These are phyloP conservation scores for Oreohelix idahoensis DNA, from an alignment of 1,140 invertebrate genomes.

Conservation along the genomic window DNA sequence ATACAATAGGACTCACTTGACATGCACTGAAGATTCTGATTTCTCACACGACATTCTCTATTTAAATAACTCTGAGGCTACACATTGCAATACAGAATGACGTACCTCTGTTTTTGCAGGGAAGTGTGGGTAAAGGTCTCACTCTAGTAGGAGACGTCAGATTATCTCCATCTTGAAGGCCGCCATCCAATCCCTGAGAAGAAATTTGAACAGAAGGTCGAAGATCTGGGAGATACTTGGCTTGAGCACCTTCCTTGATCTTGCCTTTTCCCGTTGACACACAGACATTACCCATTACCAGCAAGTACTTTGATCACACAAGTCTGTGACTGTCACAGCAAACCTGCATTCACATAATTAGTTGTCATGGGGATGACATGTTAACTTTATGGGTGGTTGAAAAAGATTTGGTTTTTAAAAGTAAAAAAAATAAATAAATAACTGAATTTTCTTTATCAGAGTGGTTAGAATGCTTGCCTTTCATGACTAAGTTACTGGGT, in stretches of 20 bases:
- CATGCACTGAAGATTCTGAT: too few species aligned
- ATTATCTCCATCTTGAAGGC: neutral
- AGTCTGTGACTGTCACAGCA: neutral
- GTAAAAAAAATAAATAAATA: too few species aligned
- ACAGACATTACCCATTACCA: neutral
- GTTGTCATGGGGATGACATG: too few species aligned
- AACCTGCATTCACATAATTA: conserved; percentile 7
- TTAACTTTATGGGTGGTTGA: too few species aligned
- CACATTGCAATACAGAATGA: neutral
- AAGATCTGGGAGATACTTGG: neutral
- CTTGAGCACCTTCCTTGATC: neutral
- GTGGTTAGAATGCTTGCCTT: too few species aligned
- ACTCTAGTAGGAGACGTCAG: neutral
- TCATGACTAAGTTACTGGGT: too few species aligned
- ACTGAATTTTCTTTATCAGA: too few species aligned
- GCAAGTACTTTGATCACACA: neutral
- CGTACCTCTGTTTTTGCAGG: neutral
- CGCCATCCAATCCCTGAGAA: neutral
- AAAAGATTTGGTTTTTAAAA: too few species aligned
- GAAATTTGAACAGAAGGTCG: conserved; percentile 12
- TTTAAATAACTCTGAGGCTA: too few species aligned
- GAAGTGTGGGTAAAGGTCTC: neutral
- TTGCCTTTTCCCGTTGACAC: neutral
- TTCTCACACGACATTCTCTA: too few species aligned
- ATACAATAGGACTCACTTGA: too few species aligned